These are phyloP conservation scores for Papilio demoleus DNA, from an alignment of 2,888 invertebrate genomes.

Conservation along the genomic window DNA sequence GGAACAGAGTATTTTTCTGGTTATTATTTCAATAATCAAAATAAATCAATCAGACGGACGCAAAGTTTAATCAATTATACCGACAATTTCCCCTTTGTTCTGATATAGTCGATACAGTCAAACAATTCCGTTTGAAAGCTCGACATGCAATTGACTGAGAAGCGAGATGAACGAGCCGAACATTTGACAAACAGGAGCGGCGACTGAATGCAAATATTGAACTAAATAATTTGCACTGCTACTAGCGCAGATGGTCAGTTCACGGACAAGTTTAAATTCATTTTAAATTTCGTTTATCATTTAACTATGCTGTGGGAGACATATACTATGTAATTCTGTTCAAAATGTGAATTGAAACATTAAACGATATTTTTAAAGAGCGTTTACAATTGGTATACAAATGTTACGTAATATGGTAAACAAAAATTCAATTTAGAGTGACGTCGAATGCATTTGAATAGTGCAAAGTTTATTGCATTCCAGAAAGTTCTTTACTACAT, in stretches of 20 bases:
- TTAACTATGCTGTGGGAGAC: not conserved
- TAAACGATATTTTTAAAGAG: not conserved
- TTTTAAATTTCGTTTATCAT: not conserved
- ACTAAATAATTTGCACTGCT: conserved; percentile 13
- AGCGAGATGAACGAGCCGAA: conserved; percentile 32
- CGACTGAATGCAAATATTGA: conserved; percentile 42
- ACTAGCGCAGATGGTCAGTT: not conserved
- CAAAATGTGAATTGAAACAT: not conserved
- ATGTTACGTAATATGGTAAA: not conserved
- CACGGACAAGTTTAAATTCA: conserved; percentile 1
- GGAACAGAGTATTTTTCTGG: no score
- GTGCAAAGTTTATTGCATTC: conserved; percentile 19
- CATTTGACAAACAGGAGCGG: conserved; percentile 41
- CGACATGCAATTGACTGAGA: conserved; percentile 42
- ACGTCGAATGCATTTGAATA: conserved; percentile 17
- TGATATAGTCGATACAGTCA: conserved; percentile 59
- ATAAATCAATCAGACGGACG: no score
- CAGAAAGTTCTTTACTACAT: conserved; percentile 17
- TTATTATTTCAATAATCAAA: no score
- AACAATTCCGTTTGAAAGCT: conserved; percentile 51
- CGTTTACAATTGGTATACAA: not conserved
- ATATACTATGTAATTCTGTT: not conserved
- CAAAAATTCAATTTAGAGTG: conserved; percentile 5
- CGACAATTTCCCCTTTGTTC: not conserved
- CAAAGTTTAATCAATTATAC: not conserved